phyloP scores from a whole-genome alignment of 2,797 vertebrate species.

The Diplodus puntazzo region DNA sequence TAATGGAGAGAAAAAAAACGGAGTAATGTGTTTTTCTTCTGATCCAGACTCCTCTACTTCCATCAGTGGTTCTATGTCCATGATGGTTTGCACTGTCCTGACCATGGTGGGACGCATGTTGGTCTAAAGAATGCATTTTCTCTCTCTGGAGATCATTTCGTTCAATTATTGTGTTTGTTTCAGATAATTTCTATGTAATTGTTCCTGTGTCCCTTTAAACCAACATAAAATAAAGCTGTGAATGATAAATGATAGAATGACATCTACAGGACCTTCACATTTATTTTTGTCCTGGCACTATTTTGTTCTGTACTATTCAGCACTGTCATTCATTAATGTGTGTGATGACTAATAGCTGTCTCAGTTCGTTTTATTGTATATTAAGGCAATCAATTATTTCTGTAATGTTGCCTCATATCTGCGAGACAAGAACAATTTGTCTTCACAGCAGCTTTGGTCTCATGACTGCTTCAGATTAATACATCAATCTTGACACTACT shows the following conservation, averaged over 20 bases:
- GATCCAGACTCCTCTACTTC: constrained; percentile 51
- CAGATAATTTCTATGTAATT: not conserved
- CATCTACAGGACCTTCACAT: not conserved
- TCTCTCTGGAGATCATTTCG: constrained; percentile 14
- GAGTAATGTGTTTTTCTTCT: constrained; percentile 52
- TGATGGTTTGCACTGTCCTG: constrained; percentile 55
- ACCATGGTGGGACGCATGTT: constrained; percentile 34
- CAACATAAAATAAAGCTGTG: not conserved
- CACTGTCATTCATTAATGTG: not conserved
- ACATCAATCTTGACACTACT: not conserved
- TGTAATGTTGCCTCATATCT: not conserved
- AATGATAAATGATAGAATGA: constrained; percentile 3
- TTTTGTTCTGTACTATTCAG: not conserved
- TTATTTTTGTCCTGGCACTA: not conserved
- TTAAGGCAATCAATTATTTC: not conserved
- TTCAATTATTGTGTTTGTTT: not conserved
- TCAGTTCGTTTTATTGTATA: not conserved
- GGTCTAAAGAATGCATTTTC: constrained; percentile 30
- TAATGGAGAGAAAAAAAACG: constrained; percentile 5
- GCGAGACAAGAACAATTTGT: not conserved
- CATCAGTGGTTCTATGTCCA: constrained; percentile 45
- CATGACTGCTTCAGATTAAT: not conserved
- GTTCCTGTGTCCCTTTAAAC: not conserved
- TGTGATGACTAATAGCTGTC: not conserved
- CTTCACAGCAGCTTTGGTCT: not conserved